phyloP scores from a whole-genome alignment of 2,888 invertebrate species.

The Cecidostiba fungosa region DNA sequence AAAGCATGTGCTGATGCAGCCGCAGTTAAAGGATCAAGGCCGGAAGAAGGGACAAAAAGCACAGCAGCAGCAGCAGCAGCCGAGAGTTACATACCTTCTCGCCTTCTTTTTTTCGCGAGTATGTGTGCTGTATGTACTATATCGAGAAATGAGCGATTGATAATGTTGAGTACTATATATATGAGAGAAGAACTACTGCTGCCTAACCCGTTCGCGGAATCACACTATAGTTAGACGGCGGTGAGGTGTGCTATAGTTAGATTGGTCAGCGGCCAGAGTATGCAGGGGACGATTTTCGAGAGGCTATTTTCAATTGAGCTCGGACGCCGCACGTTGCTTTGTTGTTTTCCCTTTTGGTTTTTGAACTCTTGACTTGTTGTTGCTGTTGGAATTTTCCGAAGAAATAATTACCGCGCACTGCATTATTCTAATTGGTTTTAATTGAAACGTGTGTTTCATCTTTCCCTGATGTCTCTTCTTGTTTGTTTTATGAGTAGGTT shows the following conservation, averaged over 20 bases:
- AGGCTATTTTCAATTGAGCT: conserved; percentile 53
- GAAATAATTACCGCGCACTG: background rate
- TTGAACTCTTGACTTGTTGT: background rate
- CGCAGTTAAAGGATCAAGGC: conserved; percentile 51
- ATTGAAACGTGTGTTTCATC: background rate
- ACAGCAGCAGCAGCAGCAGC: too few species aligned
- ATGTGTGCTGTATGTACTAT: background rate
- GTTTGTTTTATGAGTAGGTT: background rate
- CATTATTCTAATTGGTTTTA: background rate
- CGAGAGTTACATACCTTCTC: background rate
- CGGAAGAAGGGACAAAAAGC: conserved; percentile 59
- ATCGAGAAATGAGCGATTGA: background rate
- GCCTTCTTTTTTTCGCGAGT: conserved; percentile 16
- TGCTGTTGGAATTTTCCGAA: background rate
- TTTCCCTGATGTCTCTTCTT: background rate
- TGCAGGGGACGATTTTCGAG: conserved; percentile 63
- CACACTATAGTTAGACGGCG: conserved; percentile 66
- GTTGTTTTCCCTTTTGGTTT: background rate
- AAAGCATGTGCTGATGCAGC: background rate
- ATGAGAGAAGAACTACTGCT: background rate
- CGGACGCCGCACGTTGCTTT: conserved; percentile 15
- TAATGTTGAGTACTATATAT: background rate
- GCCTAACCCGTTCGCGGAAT: conserved; percentile 50
- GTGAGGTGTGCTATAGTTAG: conserved; percentile 71
- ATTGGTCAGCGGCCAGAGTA: conserved; percentile 71